A percentile compares a stretch with the other conserved stretches of the same genome.
Evolutionary conservation across 2,888 invertebrate species (phyloP).

Genomic region (Lysandra coridon): DNA sequence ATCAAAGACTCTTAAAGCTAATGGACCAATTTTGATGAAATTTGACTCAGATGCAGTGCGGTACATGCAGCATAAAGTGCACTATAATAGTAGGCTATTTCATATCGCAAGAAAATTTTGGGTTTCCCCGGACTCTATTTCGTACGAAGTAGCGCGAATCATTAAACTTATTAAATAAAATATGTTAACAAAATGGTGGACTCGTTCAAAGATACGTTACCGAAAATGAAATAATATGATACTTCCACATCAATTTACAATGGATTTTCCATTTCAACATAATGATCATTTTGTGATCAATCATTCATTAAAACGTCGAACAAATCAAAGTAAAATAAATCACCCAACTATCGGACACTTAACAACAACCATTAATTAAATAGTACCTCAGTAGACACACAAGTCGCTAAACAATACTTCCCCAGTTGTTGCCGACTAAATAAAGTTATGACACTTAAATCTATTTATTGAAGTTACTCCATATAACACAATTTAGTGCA

Average conservation of each 20-base stretch:
- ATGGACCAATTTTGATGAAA: too few relatives aligned
- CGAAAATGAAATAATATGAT: not conserved
- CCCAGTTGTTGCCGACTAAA: not conserved
- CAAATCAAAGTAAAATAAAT: conserved; percentile 25
- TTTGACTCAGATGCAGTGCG: too few relatives aligned
- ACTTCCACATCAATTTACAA: not conserved
- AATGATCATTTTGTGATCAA: not conserved
- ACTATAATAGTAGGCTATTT: too few relatives aligned
- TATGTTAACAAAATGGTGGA: too few relatives aligned
- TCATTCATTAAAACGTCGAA: conserved; percentile 3
- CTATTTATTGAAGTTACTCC: conserved; percentile 16
- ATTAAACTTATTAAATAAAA: too few relatives aligned
- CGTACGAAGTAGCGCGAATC: too few relatives aligned
- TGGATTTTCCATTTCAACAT: not conserved
- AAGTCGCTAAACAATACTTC: conserved; percentile 13
- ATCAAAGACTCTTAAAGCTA: too few relatives aligned
- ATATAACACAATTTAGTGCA: conserved; percentile 16
- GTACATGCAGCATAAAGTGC: too few relatives aligned
- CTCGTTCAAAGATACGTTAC: too few relatives aligned
- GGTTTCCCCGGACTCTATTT: too few relatives aligned
- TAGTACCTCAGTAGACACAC: not conserved
- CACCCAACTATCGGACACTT: conserved; percentile 25
- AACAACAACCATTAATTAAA: conserved; percentile 11
- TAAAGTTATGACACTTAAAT: conserved; percentile 26
- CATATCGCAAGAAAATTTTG: too few relatives aligned